Percentiles rank a stretch among this genome's conserved stretches.
Conservation (phyloP, 2,888 invertebrate genomes). For the Epirrita christyi region DNA sequence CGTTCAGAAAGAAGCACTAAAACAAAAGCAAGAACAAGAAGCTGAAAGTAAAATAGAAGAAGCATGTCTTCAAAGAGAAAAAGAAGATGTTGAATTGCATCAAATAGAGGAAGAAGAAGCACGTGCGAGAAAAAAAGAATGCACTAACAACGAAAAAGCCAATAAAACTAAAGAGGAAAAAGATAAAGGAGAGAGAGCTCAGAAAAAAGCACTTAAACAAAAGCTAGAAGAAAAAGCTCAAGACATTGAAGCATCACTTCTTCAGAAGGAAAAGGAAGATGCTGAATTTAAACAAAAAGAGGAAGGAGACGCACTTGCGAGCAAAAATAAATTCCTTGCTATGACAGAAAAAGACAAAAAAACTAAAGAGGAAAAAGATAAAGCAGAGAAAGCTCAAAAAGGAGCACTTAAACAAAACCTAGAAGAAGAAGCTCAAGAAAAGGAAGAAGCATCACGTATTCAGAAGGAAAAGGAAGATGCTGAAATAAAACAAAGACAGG, state of each 20-base stretch:
- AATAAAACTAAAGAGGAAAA: background rate
- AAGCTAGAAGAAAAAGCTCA: background rate
- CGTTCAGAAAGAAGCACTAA: too few species aligned
- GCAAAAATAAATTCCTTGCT: too few species aligned
- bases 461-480: constrained; percentile 5
- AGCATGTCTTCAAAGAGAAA: constrained; percentile 7
- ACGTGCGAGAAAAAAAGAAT: constrained; percentile 17
- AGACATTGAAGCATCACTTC: background rate
- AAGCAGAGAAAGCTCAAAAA: background rate
- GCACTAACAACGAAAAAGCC: background rate
- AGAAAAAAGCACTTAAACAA: background rate
- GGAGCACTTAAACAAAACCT: background rate
- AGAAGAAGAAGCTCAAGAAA: background rate
- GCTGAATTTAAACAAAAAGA: constrained; percentile 22
- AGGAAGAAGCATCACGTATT: constrained; percentile 5
- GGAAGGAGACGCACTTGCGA: constrained; percentile 16
- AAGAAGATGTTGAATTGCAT: constrained; percentile 3
- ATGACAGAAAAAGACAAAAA: constrained; percentile 1
- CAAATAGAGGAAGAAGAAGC: too few species aligned
- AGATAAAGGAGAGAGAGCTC: background rate
- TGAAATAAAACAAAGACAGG: constrained; percentile 17
- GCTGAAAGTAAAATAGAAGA: constrained; percentile 12
- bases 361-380: background rate
- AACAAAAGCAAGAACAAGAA: constrained; percentile 7
- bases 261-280: constrained; percentile 8